phyloP scores from a whole-genome alignment of 2,113 vertebrate species.

The Odobenus rosmarus region DNA sequence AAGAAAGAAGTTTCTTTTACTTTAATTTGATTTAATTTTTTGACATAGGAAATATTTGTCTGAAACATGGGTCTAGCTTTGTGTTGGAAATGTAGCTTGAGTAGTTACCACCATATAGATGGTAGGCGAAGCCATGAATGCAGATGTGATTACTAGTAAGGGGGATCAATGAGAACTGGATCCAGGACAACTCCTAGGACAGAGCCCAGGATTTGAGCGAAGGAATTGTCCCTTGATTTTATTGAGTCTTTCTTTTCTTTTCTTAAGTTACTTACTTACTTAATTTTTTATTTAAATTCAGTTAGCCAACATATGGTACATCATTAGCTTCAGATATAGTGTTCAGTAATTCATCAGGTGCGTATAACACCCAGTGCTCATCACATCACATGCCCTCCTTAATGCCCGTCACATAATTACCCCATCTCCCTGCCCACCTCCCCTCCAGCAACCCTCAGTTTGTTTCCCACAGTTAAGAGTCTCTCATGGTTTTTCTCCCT shows the following conservation, averaged over 20 bases:
- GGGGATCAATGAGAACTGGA: neutral
- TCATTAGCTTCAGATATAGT: too few species aligned
- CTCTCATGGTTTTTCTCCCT: too few species aligned
- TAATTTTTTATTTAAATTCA: too few species aligned
- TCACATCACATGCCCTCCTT: too few species aligned
- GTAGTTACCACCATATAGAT: neutral
- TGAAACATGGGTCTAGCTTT: conserved; percentile 36
- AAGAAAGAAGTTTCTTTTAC: neutral
- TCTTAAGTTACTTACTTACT: too few species aligned
- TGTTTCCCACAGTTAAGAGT: too few species aligned
- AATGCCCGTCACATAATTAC: too few species aligned
- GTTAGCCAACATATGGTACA: too few species aligned
- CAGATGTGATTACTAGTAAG: neutral
- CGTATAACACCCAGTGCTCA: too few species aligned
- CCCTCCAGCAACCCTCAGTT: too few species aligned
- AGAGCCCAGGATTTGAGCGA: conserved; percentile 21
- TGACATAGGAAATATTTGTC: neutral
- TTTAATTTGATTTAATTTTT: neutral
- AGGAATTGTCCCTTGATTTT: neutral
- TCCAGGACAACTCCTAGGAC: neutral
- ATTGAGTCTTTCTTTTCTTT: neutral
- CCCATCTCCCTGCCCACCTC: too few species aligned
- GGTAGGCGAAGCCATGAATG: neutral
- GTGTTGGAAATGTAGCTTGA: neutral
- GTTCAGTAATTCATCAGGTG: too few species aligned